A percentile compares a stretch with the other conserved stretches of the same genome.
These are phyloP conservation scores for Agrilus biguttatus DNA, from an alignment of 2,888 invertebrate genomes.

Conservation along the genomic window DNA sequence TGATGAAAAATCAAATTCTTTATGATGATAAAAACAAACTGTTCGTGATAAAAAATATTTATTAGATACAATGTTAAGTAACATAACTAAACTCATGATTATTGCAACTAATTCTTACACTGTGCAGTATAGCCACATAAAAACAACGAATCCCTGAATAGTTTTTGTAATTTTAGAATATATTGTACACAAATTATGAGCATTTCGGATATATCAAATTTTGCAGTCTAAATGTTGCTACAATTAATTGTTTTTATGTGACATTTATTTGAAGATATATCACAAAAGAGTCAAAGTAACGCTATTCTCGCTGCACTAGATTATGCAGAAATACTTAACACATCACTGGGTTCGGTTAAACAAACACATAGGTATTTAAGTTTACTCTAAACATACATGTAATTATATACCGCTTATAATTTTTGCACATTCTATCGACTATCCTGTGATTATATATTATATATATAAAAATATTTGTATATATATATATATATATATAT, in stretches of 20 bases:
- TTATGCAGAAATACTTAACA: constrained; percentile 29
- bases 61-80: constrained; percentile 29
- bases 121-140: constrained; percentile 29
- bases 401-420: constrained; percentile 10
- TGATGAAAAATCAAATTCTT: too few species aligned
- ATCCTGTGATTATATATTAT: constrained; percentile 11
- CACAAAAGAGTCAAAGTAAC: constrained; percentile 25
- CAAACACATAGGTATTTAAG: constrained; percentile 7
- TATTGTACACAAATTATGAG: too few species aligned
- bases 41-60: constrained; percentile 29
- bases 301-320: constrained; percentile 18
- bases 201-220: too few species aligned
- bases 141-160: constrained; percentile 13
- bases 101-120: constrained; percentile 25
- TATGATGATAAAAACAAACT: not conserved
- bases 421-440: constrained; percentile 10
- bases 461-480: not conserved
- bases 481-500: not conserved
- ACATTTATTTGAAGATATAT: constrained; percentile 22
- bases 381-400: constrained; percentile 10
- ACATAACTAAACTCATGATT: constrained; percentile 25
- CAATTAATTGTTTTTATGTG: constrained; percentile 19
- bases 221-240: not conserved
- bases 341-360: constrained; percentile 26
- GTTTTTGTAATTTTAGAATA: too few species aligned